These are phyloP conservation scores for Nannobrachium achirus DNA, from an alignment of 2,113 vertebrate species.

Conservation along the genomic window DNA sequence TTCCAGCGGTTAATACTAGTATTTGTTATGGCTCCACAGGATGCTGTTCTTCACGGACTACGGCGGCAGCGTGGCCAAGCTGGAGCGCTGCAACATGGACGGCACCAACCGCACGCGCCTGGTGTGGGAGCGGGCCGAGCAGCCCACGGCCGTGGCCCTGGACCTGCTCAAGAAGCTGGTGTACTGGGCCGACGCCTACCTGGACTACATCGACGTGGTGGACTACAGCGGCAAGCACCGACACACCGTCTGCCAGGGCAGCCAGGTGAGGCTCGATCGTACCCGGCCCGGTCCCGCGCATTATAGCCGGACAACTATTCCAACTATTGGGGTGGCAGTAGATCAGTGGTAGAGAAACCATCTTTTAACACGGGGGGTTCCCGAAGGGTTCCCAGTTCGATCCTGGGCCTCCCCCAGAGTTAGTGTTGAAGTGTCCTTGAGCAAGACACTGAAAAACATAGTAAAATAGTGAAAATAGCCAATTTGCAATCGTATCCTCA, in stretches of 20 bases:
- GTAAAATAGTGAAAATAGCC: too few species aligned
- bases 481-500: too few species aligned
- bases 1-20: too few species aligned
- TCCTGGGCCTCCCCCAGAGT: too few species aligned
- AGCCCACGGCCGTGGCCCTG: slow-evolving; percentile 90
- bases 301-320: too few species aligned
- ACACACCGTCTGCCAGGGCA: slow-evolving; percentile 86
- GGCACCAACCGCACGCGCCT: slow-evolving; percentile 92
- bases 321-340: too few species aligned
- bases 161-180: slow-evolving; percentile 93
- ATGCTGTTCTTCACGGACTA: slow-evolving; percentile 99
- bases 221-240: slow-evolving; percentile 93
- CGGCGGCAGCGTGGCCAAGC: slow-evolving; percentile 89
- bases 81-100: slow-evolving; percentile 97
- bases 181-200: slow-evolving; percentile 96
- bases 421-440: too few species aligned
- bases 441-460: too few species aligned
- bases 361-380: too few species aligned
- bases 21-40: slow-evolving; percentile 86
- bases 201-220: slow-evolving; percentile 93
- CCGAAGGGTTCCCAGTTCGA: too few species aligned
- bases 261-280: slow-evolving; percentile 93
- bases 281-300: too few species aligned
- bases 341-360: too few species aligned
- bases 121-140: slow-evolving; percentile 89